Conservation (phyloP, 1,140 invertebrate genomes). For the Aphidius gifuensis region DNA sequence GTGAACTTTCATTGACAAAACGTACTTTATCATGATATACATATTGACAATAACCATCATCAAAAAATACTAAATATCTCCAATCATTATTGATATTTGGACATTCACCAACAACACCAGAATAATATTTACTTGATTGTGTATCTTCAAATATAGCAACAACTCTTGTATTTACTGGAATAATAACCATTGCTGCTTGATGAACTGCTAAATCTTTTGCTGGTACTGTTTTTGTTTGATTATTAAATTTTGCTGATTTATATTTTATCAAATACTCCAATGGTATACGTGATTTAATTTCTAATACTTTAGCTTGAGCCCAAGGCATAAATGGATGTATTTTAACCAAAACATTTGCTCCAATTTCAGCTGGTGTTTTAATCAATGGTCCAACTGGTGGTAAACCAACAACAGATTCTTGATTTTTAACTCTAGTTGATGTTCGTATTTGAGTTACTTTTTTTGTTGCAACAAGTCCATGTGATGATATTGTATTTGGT, state of each 20-base stretch:
- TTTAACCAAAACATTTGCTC: slow-evolving; percentile 47
- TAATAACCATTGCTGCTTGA: slow-evolving; percentile 37
- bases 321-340: slow-evolving; percentile 49
- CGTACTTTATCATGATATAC: slow-evolving; percentile 68
- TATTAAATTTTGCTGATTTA: slow-evolving; percentile 41
- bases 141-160: slow-evolving; percentile 79
- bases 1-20: slow-evolving; percentile 69
- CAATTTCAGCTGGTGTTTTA: slow-evolving; percentile 38
- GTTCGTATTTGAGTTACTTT: too few relatives aligned
- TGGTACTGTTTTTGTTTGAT: slow-evolving; percentile 33
- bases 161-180: slow-evolving; percentile 69
- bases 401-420: slow-evolving; percentile 27
- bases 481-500: too few relatives aligned
- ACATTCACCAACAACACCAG: slow-evolving; percentile 85
- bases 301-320: slow-evolving; percentile 42
- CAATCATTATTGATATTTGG: slow-evolving; percentile 73
- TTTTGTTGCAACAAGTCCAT: too few relatives aligned
- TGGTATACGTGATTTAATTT: slow-evolving; percentile 21
- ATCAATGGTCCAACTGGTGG: slow-evolving; percentile 45
- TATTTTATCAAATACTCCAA: slow-evolving; percentile 46
- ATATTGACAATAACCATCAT: slow-evolving; percentile 93
- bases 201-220: slow-evolving; percentile 45
- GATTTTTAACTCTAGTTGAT: too few relatives aligned
- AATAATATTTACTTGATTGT: slow-evolving; percentile 65
- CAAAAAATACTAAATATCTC: slow-evolving; percentile 94